These are phyloP conservation scores for Pogoniulus pusillus DNA, from an alignment of 2,797 vertebrate species.

Conservation along the genomic window DNA sequence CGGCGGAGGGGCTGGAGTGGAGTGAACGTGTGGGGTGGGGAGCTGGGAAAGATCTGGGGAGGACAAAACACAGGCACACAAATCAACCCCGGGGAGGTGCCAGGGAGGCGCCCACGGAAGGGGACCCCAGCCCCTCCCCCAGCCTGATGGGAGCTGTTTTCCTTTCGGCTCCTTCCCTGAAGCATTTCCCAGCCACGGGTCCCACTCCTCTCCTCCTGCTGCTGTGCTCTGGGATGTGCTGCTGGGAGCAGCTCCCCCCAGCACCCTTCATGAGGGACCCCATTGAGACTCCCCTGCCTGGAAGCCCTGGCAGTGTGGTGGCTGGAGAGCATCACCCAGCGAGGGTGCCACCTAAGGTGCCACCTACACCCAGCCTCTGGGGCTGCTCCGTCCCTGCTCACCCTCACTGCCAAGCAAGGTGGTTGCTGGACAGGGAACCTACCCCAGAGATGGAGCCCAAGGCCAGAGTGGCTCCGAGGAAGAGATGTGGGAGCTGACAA, in stretches of 20 bases:
- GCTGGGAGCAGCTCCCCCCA: not conserved
- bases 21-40: conserved; percentile 67
- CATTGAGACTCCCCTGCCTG: not conserved
- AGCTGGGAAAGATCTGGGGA: conserved; percentile 62
- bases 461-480: rapidly evolving
- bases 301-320: not conserved
- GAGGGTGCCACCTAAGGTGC: not conserved
- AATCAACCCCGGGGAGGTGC: not conserved
- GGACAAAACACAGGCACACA: conserved; percentile 44
- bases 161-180: rapidly evolving
- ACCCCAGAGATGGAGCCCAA: not conserved
- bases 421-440: not conserved
- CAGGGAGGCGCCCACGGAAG: rapidly evolving
- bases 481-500: not conserved
- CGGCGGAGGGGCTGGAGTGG: conserved; percentile 55
- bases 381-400: rapidly evolving
- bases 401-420: not conserved
- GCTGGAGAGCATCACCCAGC: not conserved
- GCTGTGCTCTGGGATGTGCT: not conserved
- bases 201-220: not conserved
- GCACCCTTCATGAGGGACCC: rapidly evolving
- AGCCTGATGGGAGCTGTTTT: not conserved
- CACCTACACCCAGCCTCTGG: rapidly evolving
- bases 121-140: not conserved
- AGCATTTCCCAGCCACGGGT: not conserved